Evolutionary conservation across 2,113 vertebrate species (phyloP).

Genomic region (Stomatorhinus ivindoensis): DNA sequence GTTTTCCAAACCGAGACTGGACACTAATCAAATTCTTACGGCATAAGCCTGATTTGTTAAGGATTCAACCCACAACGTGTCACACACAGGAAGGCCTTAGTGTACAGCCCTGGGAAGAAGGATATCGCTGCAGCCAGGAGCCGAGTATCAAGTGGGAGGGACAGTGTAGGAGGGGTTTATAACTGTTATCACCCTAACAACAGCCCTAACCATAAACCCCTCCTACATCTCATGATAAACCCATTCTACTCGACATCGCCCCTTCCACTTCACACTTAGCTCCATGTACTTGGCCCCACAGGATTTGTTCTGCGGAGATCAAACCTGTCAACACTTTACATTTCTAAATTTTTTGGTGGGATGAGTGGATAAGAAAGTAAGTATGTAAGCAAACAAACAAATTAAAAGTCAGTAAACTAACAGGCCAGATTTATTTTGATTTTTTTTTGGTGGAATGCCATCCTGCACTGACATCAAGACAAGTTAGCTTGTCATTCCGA

Average conservation of each 20-base stretch:
- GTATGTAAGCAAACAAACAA: background rate
- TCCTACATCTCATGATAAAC: no score
- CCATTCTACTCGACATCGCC: background rate
- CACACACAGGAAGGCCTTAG: background rate
- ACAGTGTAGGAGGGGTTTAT: no score
- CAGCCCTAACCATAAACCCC: background rate
- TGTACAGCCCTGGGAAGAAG: background rate
- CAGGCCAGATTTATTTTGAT: background rate
- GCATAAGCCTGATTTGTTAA: background rate
- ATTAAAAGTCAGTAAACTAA: no score
- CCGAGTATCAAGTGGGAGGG: no score
- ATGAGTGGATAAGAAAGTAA: background rate
- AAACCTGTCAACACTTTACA: background rate
- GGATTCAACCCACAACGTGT: background rate
- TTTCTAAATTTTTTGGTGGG: background rate
- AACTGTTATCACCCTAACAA: background rate
- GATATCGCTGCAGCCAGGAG: no score
- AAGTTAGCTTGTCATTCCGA: background rate
- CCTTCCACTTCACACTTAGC: no score
- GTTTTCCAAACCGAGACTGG: background rate
- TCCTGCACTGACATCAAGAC: background rate
- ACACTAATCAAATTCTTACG: background rate
- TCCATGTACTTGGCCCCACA: no score
- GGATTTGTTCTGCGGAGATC: background rate
- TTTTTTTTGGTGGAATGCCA: background rate